These are phyloP conservation scores for Otolemur crassicaudatus DNA, from an alignment of 2,797 vertebrate species.

Conservation along the genomic window DNA sequence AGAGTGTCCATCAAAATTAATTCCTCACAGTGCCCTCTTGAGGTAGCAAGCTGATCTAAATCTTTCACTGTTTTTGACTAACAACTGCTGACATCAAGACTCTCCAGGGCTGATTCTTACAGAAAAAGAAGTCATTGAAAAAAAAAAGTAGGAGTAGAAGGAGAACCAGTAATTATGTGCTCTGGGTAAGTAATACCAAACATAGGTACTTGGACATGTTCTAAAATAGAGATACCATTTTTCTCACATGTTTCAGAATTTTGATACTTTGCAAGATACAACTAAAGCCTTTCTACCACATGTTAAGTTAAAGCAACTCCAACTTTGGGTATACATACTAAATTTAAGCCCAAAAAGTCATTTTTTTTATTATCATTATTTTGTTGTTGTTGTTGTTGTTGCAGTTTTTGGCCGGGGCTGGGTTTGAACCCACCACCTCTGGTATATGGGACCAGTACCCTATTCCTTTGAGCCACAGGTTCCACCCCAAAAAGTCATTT, in stretches of 20 bases:
- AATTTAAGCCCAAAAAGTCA: background rate
- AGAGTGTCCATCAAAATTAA: background rate
- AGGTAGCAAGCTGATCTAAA: background rate
- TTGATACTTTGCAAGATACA: background rate
- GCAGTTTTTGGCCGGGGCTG: no score
- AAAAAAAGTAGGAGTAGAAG: background rate
- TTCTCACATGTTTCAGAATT: background rate
- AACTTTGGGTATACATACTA: background rate
- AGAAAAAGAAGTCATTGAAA: conserved; percentile 25
- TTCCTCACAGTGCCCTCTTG: background rate
- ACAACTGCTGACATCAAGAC: background rate
- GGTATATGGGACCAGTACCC: no score
- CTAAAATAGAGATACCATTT: background rate
- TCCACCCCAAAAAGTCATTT: background rate
- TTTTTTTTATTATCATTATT: background rate
- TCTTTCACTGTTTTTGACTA: background rate
- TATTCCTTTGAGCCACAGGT: no score
- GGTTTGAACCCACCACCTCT: no score
- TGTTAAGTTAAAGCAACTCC: conserved; percentile 38
- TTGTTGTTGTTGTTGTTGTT: no score
- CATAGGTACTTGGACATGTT: background rate
- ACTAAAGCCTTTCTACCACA: background rate
- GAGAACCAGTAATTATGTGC: background rate
- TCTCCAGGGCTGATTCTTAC: background rate
- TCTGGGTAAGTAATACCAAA: background rate